These are phyloP conservation scores for Sebastes cheni DNA, from an alignment of 2,797 vertebrate genomes.

Conservation along the genomic window DNA sequence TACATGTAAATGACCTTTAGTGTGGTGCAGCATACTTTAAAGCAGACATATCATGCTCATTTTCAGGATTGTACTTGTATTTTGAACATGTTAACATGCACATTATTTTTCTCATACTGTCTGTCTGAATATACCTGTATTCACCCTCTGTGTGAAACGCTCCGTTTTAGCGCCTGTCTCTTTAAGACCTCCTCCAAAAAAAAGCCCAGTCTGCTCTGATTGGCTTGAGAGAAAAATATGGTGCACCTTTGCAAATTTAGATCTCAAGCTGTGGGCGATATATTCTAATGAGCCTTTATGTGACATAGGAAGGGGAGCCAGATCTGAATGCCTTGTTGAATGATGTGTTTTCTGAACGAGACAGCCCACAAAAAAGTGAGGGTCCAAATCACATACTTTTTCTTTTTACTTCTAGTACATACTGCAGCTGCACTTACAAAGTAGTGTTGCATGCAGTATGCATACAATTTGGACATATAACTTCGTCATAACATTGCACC, in stretches of 20 bases:
- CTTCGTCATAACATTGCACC: too few relatives aligned
- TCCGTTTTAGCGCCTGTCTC: not conserved
- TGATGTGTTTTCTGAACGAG: too few relatives aligned
- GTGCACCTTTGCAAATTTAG: not conserved
- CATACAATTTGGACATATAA: too few relatives aligned
- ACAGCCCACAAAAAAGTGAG: too few relatives aligned
- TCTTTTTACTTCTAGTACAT: too few relatives aligned
- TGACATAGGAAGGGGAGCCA: not conserved
- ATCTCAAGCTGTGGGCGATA: not conserved
- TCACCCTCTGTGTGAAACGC: not conserved
- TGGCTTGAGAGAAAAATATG: not conserved
- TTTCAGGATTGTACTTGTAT: not conserved
- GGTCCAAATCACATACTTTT: too few relatives aligned
- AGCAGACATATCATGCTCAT: not conserved
- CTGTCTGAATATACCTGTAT: not conserved
- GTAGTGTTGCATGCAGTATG: too few relatives aligned
- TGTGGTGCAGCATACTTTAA: not conserved
- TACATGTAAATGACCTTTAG: not conserved
- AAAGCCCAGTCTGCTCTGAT: not conserved
- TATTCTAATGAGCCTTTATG: not conserved
- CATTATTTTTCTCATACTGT: not conserved
- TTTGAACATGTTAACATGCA: not conserved
- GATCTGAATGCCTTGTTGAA: too few relatives aligned
- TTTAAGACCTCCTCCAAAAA: not conserved
- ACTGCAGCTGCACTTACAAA: too few relatives aligned